phyloP scores from a whole-genome alignment of 2,797 vertebrate genomes.

The Gorsachius magnificus region DNA sequence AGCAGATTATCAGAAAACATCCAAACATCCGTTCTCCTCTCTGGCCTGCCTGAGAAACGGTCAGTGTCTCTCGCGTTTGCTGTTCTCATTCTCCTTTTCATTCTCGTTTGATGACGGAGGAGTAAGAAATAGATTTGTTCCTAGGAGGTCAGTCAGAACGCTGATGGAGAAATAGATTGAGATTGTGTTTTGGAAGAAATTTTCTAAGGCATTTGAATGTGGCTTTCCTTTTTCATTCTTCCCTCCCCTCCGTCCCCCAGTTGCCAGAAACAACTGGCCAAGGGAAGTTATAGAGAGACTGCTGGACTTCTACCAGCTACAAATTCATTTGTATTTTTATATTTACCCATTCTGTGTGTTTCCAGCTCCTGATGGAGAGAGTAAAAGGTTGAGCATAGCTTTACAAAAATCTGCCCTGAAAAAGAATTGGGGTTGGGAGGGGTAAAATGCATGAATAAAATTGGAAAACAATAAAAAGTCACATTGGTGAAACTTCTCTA shows the following conservation, averaged over 20 bases:
- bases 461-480: background rate
- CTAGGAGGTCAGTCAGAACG: background rate
- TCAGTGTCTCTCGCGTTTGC: accelerated
- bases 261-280: background rate
- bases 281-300: background rate
- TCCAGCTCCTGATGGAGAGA: background rate
- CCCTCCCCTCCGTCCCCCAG: too few species aligned
- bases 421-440: background rate
- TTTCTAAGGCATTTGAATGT: background rate
- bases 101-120: background rate
- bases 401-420: background rate
- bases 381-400: background rate
- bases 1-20: background rate
- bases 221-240: background rate
- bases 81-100: background rate
- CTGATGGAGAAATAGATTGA: background rate
- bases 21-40: background rate
- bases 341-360: background rate
- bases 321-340: background rate
- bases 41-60: background rate
- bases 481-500: background rate
- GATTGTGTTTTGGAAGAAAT: background rate
- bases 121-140: background rate
- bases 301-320: background rate
- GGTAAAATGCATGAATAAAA: background rate